Evolutionary conservation across 2,797 vertebrate genomes (phyloP).

Genomic region (Phataginus tetradactyla): DNA sequence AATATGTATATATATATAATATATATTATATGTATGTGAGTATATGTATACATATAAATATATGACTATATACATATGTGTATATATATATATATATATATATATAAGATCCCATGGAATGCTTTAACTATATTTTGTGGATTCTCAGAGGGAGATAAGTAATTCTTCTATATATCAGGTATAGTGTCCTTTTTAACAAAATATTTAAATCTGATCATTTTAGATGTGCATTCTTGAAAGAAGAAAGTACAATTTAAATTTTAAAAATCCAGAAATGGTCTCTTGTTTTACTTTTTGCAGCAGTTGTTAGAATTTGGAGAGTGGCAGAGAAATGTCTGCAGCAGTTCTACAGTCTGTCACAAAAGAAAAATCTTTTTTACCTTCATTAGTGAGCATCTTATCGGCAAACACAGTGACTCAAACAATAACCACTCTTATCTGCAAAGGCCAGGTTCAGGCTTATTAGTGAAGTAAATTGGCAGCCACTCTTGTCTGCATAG

Average conservation of each 20-base stretch:
- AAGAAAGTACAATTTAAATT: not conserved
- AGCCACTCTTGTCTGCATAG: constrained; percentile 79
- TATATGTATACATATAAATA: too few relatives aligned
- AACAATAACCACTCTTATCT: constrained; percentile 85
- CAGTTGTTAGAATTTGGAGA: constrained; percentile 33
- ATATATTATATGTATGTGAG: not conserved
- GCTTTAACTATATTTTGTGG: constrained; percentile 24
- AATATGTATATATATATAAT: not conserved
- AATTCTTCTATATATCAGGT: constrained; percentile 12
- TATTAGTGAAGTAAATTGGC: constrained; percentile 81
- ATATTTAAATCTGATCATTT: constrained; percentile 31
- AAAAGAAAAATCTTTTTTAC: constrained; percentile 72
- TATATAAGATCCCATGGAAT: not conserved
- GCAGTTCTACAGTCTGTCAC: not conserved
- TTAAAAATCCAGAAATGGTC: not conserved
- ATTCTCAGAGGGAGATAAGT: not conserved
- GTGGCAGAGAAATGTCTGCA: not conserved
- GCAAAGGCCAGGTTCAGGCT: constrained; percentile 82
- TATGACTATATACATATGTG: too few relatives aligned
- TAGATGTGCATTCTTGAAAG: not conserved
- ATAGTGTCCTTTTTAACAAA: not conserved
- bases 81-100: not conserved
- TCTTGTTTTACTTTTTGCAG: not conserved
- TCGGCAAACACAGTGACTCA: constrained; percentile 75
- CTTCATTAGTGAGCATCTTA: constrained; percentile 76